Evolutionary conservation across 2,797 vertebrate genomes (phyloP), one percentile per base, ranked within the genome.

Genomic region (Phrynocephalus vlangalii): DNA sequence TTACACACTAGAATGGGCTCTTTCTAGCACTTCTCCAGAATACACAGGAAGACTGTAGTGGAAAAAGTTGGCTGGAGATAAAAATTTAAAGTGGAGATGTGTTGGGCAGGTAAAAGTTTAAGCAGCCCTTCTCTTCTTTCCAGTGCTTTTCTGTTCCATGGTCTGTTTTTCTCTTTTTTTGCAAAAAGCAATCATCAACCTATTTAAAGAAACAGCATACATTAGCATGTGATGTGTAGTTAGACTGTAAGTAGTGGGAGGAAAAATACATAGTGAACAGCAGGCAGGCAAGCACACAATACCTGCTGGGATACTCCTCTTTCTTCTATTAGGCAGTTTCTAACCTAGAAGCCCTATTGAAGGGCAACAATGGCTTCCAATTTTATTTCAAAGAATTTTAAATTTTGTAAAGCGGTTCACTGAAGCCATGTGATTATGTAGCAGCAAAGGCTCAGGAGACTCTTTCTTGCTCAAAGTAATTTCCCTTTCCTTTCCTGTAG

Each of bases 191-290:
- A 66, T 5, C 13, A 75, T 67, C 28, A 66, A 60, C 16, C 24
- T 73, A 48, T 76, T 71, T 71, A 22, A 71, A 75, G 30, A 82
- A 50, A 15, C 11, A 85, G 20, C 22, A 26, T 33, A 30, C 33
- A 82, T 82, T 84, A 67, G 73, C 24, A 77, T 77, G 60, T 76
- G 66, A 82, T 87, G 16, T 52, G 13, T 73, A 87, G 80, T 82
- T 76, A 86, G 20, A 10, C 9, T 30, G 48, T 78, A 91, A 93
- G 77, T 91, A 85, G 87, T 88, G 87, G 73, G 90, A 63, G 86
- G 7, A 48, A 75, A 85, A 91, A 80, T 52, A 80, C 30, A 87
- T 3, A 7, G 3, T 83, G 48, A 91, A 94, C 5, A 90, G 71
- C 1, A 92, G 79, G 52, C 44, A 83, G n/a, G 33, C 1, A 90